phyloP scores from a whole-genome alignment of 2,113 vertebrate species.

The Calyptomena viridis region DNA sequence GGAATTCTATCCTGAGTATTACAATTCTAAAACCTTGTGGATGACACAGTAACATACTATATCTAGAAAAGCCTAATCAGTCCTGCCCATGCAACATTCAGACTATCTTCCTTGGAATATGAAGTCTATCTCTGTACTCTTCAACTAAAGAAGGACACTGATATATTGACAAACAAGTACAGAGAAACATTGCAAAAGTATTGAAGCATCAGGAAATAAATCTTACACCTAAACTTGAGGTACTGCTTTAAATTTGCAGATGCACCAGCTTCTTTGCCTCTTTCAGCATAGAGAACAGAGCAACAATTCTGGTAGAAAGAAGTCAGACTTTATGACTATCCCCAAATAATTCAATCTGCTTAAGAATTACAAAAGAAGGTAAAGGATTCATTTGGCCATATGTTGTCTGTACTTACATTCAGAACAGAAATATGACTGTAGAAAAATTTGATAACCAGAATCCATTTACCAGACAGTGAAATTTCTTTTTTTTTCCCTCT shows the following conservation, averaged over 20 bases:
- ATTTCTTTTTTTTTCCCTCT: background rate
- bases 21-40: background rate
- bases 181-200: background rate
- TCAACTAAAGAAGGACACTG: background rate
- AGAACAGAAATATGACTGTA: background rate
- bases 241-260: background rate
- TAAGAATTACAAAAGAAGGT: background rate
- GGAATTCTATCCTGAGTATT: background rate
- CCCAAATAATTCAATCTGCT: background rate
- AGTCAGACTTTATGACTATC: accelerated
- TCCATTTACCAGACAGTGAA: background rate
- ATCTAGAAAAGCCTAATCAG: background rate
- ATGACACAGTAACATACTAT: background rate
- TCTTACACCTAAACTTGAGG: background rate
- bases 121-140: background rate
- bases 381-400: background rate
- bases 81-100: background rate
- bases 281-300: background rate
- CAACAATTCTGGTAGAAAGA: background rate
- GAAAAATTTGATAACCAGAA: background rate
- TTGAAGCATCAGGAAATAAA: background rate
- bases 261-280: background rate
- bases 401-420: background rate
- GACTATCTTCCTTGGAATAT: background rate
- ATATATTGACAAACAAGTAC: background rate